Evolutionary conservation across 2,113 vertebrate species (phyloP).

Genomic region (Chloropsis hardwickii): DNA sequence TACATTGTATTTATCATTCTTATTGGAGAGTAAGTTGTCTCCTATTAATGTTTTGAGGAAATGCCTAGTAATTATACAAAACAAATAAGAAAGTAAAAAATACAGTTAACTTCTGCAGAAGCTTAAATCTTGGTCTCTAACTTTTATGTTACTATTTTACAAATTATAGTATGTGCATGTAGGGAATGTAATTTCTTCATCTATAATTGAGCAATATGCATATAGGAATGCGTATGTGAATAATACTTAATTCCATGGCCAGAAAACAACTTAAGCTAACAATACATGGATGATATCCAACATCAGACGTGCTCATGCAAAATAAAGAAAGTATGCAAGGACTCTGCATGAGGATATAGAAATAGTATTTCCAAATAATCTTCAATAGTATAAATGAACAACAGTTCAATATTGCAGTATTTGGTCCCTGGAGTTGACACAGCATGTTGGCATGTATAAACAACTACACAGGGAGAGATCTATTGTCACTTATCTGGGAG

Average conservation of each 20-base stretch:
- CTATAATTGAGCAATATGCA: neutral
- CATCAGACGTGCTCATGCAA: neutral
- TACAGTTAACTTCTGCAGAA: neutral
- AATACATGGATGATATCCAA: neutral
- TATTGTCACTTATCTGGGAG: neutral
- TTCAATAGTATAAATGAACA: neutral
- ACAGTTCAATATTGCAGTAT: neutral
- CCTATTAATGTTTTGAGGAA: constrained; percentile 40
- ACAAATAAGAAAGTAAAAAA: constrained; percentile 3
- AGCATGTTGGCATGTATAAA: neutral
- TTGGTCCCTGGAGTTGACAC: neutral
- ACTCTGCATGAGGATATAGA: neutral
- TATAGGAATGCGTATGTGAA: neutral
- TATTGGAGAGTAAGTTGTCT: constrained; percentile 41
- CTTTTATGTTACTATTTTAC: neutral
- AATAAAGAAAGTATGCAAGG: neutral
- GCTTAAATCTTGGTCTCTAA: neutral
- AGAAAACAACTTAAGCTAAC: neutral
- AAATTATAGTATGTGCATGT: neutral
- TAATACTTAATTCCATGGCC: neutral
- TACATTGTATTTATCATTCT: constrained; percentile 55
- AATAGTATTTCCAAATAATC: neutral
- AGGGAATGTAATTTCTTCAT: neutral
- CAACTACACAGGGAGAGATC: neutral
- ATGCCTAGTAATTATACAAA: constrained; percentile 7